Evolutionary conservation across 30 jellyfish, hydroid and myxozoan species (phyloP), one percentile per base, ranked within the genome.

Genomic region (Aurelia coerulea): DNA sequence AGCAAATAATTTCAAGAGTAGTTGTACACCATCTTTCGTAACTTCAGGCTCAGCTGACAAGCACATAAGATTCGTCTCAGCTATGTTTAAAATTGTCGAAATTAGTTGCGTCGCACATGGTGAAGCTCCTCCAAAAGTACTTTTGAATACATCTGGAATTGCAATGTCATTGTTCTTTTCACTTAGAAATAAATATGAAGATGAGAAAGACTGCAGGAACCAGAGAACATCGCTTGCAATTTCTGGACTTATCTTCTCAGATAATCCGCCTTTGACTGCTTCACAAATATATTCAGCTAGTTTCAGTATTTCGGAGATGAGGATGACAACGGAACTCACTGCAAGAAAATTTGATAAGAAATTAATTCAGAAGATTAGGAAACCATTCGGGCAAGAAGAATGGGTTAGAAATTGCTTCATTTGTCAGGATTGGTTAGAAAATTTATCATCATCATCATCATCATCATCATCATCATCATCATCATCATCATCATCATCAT

Each of bases 31-130:
- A 65, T 94, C 99, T 7, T 74, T 75, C 3, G 97, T 81, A 64
- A 90, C 97, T 29, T 88, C 82, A 1, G 97, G 97, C 82, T 94
- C 99, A 33, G 94, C 92, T 2, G 90, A 41, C 97, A 97, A 74
- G 39, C 50, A 65, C 90, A 51, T 23, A 51, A 89, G 73, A 78
- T 56, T 62, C 58, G 88, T 50, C 67, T 84, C 97, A 10, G 83
- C 94, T 39, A 76, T 79, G 29, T 89, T 93, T 4, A 94, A 70
- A 56, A 79, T 58, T 17, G 74, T 16, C n/a, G 87, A 86, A 31
- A 85, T 41, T 56, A 94, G 54, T 10, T 80, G 80, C 35, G 63
- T 65, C n/a, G 95, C 96, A 73, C 97, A 79, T 15, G 81, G 83
- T 8, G 84, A 42, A 42, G 88, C 31, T 23, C 32, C 87, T 13